These are phyloP conservation scores for Oegoconia quadripuncta DNA, from an alignment of 2,888 invertebrate genomes.

Conservation along the genomic window DNA sequence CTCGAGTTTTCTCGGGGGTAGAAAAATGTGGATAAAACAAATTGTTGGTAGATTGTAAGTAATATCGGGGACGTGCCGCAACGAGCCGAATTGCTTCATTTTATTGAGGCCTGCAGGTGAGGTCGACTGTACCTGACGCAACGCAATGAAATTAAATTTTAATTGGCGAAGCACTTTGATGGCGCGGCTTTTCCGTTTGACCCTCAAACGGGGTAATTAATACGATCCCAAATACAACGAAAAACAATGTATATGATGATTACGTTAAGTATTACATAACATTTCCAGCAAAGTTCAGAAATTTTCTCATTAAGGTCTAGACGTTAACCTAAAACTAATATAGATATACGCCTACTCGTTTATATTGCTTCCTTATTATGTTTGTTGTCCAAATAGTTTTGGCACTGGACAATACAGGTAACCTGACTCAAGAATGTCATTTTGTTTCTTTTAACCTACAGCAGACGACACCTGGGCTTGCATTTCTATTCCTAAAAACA, in stretches of 20 bases:
- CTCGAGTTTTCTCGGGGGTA: slow-evolving; percentile 59
- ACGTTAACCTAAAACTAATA: no score
- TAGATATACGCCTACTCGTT: no score
- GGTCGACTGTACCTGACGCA: slow-evolving; percentile 25
- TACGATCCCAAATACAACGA: background rate
- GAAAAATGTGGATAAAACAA: slow-evolving; percentile 51
- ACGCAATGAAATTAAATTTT: slow-evolving; percentile 50
- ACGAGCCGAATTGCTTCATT: slow-evolving; percentile 65
- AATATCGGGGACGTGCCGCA: slow-evolving; percentile 64
- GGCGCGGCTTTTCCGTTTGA: slow-evolving; percentile 29
- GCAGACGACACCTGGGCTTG: background rate
- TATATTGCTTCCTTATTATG: background rate
- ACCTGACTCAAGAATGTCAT: background rate
- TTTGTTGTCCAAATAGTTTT: slow-evolving; percentile 31
- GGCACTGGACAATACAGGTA: slow-evolving; percentile 33
- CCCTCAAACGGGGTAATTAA: slow-evolving; percentile 28
- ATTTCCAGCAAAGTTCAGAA: no score
- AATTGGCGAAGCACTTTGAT: slow-evolving; percentile 45
- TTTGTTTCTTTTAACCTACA: no score
- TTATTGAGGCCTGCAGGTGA: slow-evolving; percentile 49
- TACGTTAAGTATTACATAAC: no score
- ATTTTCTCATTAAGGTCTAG: no score
- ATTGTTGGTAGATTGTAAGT: slow-evolving; percentile 71
- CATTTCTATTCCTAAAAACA: background rate
- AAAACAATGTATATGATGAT: no score